phyloP scores from a whole-genome alignment of 2,113 vertebrate species.

The Mirza zaza region DNA sequence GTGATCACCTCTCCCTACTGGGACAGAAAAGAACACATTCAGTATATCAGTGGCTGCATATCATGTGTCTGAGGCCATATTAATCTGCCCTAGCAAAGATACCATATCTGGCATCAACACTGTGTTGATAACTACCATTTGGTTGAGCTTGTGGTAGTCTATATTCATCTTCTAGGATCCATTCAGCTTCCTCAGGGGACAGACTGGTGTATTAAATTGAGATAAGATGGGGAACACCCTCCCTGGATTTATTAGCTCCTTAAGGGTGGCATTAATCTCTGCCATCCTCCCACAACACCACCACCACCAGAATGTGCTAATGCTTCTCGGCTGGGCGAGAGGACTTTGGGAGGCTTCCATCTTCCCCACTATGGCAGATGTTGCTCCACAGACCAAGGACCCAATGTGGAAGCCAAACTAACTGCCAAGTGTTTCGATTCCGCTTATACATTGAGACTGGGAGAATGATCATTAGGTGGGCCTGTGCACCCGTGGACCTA shows the following conservation, averaged over 20 bases:
- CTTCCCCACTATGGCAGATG: not conserved
- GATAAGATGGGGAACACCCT: not conserved
- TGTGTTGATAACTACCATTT: not conserved
- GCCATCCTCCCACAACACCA: not conserved
- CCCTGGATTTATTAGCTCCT: not conserved
- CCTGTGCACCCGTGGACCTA: not conserved
- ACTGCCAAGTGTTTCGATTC: not conserved
- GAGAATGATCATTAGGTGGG: too few relatives aligned
- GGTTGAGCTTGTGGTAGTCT: not conserved
- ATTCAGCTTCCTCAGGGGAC: not conserved
- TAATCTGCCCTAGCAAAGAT: not conserved
- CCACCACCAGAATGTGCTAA: not conserved
- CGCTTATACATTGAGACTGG: not conserved
- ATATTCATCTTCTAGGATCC: not conserved
- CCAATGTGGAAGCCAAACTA: not conserved
- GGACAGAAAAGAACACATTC: not conserved
- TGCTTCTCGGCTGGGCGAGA: too few relatives aligned
- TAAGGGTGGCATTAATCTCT: not conserved
- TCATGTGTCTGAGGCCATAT: not conserved
- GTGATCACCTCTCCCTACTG: not conserved
- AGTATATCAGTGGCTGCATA: not conserved
- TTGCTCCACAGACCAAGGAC: not conserved
- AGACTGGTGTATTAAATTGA: not conserved
- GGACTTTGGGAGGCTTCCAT: not conserved
- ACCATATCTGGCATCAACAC: not conserved